A percentile compares a stretch with the other conserved stretches of the same genome.
Conservation (phyloP, 2,797 vertebrate genomes). For the Emydoidea blandingii region DNA sequence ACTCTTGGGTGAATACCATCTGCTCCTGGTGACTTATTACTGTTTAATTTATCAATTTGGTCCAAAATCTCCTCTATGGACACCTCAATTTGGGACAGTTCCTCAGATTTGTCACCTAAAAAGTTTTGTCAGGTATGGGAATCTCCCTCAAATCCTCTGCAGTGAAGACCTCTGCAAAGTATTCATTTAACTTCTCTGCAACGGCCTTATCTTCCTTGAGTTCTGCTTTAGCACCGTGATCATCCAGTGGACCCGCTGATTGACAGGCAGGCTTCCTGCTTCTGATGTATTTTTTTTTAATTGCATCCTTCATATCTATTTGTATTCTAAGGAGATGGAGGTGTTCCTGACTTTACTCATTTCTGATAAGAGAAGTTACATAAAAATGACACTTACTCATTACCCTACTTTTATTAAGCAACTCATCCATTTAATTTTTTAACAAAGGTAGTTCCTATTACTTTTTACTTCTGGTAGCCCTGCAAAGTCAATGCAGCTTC, state of each 20-base stretch:
- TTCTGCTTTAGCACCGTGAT: not conserved
- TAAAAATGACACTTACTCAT: constrained; percentile 3
- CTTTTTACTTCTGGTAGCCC: not conserved
- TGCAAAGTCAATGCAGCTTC: not conserved
- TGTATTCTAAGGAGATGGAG: not conserved
- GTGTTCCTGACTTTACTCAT: not conserved
- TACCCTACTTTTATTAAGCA: not conserved
- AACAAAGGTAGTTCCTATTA: not conserved
- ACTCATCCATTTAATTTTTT: not conserved
- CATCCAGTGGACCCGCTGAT: not conserved
- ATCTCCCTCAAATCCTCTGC: not conserved
- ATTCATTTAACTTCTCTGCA: not conserved
- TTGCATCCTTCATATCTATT: not conserved
- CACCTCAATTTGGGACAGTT: not conserved
- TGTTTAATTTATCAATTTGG: not conserved
- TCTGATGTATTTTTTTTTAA: not conserved
- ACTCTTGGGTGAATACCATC: not conserved
- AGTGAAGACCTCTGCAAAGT: not conserved
- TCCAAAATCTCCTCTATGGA: not conserved
- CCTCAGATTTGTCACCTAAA: not conserved
- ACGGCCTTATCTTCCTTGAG: not conserved
- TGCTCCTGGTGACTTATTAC: not conserved
- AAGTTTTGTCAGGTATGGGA: not conserved
- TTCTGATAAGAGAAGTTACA: not conserved
- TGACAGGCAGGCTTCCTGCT: not conserved